Conservation (phyloP, 2,113 vertebrate species). For the Girardinichthys multiradiatus region DNA sequence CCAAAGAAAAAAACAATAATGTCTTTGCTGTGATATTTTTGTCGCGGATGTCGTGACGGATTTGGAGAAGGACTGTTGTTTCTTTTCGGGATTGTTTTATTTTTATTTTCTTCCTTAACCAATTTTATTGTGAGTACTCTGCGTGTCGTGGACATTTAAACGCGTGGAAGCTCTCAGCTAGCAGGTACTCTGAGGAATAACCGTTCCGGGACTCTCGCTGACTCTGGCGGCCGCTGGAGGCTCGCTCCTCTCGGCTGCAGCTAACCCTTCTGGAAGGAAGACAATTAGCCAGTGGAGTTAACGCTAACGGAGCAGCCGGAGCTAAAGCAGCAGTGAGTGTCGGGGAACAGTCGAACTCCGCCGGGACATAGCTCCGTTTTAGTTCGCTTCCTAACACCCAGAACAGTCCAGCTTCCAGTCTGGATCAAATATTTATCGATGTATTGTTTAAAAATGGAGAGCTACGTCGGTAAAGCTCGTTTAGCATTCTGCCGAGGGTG, state of each 20-base stretch:
- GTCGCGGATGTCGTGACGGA: slow-evolving; percentile 47
- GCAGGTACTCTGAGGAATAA: slow-evolving; percentile 19
- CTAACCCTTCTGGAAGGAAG: slow-evolving; percentile 1
- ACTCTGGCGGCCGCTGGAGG: background rate
- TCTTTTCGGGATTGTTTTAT: slow-evolving; percentile 9
- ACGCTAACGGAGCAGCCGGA: slow-evolving; percentile 38
- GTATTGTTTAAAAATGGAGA: background rate
- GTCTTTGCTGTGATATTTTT: slow-evolving; percentile 76
- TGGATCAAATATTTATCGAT: background rate
- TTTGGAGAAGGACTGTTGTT: slow-evolving; percentile 41
- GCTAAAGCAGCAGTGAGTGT: slow-evolving; percentile 43
- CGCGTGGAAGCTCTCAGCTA: slow-evolving; percentile 50
- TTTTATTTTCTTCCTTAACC: background rate
- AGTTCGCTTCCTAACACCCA: background rate
- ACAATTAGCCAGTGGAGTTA: slow-evolving; percentile 26
- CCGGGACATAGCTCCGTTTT: slow-evolving; percentile 20
- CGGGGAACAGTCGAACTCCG: slow-evolving; percentile 16
- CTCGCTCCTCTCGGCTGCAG: background rate
- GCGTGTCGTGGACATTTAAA: slow-evolving; percentile 60
- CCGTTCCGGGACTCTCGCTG: slow-evolving; percentile 1
- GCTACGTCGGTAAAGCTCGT: background rate
- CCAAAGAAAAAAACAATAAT: slow-evolving; percentile 73
- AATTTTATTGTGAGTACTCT: slow-evolving; percentile 69
- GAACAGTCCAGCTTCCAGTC: background rate
- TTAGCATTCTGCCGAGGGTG: slow-evolving; percentile 26